Percentiles rank a stretch among this genome's conserved stretches.
phyloP scores from a whole-genome alignment of 2,113 vertebrate genomes.

The Pomatorhinus ruficollis region DNA sequence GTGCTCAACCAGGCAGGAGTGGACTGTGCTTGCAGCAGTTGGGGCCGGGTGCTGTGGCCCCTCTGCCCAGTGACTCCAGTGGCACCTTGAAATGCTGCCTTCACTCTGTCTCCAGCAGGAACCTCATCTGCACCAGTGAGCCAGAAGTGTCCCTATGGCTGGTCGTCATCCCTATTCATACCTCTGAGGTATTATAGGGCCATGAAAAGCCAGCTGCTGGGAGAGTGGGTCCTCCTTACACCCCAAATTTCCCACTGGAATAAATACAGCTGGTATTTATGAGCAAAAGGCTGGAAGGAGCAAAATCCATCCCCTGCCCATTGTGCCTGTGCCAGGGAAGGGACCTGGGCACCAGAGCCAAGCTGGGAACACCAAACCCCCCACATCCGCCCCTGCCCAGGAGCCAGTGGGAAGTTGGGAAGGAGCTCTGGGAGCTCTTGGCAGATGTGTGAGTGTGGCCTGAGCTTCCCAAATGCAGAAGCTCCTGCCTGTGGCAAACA shows the following conservation, averaged over 20 bases:
- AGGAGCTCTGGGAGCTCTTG: neutral
- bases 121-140: fast-evolving
- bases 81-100: neutral
- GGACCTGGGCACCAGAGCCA: neutral
- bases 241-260: neutral
- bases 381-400: neutral
- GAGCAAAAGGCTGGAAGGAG: neutral
- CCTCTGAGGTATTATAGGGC: neutral
- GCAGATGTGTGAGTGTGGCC: fast-evolving
- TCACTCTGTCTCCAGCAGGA: neutral
- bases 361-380: neutral
- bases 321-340: neutral
- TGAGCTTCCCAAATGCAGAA: neutral
- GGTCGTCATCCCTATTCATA: neutral
- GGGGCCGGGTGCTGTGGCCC: fast-evolving
- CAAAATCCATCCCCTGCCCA: neutral
- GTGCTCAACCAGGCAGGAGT: neutral
- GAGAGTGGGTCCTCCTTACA: neutral
- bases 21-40: neutral
- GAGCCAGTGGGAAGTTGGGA: neutral
- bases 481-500: neutral
- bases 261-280: neutral
- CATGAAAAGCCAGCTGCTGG: neutral
- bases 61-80: neutral
- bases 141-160: neutral